Evolutionary conservation across 2,888 invertebrate species (phyloP).

Genomic region (Xanthia icteritia): DNA sequence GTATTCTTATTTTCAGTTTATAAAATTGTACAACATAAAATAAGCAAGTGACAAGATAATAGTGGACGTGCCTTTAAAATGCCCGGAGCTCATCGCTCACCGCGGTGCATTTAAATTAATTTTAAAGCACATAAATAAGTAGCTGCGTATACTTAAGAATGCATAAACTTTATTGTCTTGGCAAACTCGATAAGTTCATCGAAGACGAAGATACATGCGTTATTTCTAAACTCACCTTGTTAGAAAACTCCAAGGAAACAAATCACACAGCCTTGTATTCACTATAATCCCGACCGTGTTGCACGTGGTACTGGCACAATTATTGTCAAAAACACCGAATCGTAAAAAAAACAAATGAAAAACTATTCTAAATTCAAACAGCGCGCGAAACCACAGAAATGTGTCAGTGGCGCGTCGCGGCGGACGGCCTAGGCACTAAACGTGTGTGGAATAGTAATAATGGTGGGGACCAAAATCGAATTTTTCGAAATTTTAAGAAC

Average conservation of each 20-base stretch:
- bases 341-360: slow-evolving; percentile 77
- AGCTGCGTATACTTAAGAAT: slow-evolving; percentile 39
- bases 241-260: slow-evolving; percentile 69
- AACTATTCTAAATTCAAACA: slow-evolving; percentile 88
- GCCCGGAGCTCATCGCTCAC: slow-evolving; percentile 63
- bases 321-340: slow-evolving; percentile 79
- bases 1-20: slow-evolving; percentile 33
- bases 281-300: slow-evolving; percentile 72
- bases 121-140: slow-evolving; percentile 60
- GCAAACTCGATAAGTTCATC: slow-evolving; percentile 38
- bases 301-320: slow-evolving; percentile 79
- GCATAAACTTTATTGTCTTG: slow-evolving; percentile 50
- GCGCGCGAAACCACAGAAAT: slow-evolving; percentile 88
- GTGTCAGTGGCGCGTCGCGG: slow-evolving; percentile 89
- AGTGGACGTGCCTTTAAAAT: slow-evolving; percentile 58
- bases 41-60: slow-evolving; percentile 64
- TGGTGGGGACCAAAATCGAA: slow-evolving; percentile 77
- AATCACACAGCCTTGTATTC: slow-evolving; percentile 68
- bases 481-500: slow-evolving; percentile 85
- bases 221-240: slow-evolving; percentile 77
- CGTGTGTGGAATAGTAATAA: slow-evolving; percentile 84
- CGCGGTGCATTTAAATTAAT: slow-evolving; percentile 67
- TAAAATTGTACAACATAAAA: slow-evolving; percentile 48
- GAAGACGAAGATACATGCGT: slow-evolving; percentile 28
- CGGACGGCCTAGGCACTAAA: slow-evolving; percentile 86